phyloP scores from a whole-genome alignment of 2,888 invertebrate species.

The Zele albiditarsus region DNA sequence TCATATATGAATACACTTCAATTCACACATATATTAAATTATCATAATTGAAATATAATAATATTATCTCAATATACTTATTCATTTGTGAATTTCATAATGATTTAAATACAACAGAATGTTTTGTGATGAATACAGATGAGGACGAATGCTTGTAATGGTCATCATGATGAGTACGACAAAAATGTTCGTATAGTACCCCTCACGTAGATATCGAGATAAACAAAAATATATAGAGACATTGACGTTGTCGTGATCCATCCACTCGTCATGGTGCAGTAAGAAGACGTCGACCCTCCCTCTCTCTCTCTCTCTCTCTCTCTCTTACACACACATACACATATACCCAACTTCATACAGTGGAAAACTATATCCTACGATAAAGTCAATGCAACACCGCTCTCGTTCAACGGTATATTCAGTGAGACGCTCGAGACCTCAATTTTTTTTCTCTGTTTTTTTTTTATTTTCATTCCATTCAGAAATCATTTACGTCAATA shows the following conservation, averaged over 20 bases:
- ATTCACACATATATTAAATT: neutral
- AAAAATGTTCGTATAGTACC: neutral
- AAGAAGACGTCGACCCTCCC: slow-evolving; percentile 66
- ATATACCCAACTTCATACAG: slow-evolving; percentile 24
- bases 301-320: too few species aligned
- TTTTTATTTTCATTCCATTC: slow-evolving; percentile 6
- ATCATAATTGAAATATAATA: neutral
- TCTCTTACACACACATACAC: neutral
- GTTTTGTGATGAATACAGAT: too few species aligned
- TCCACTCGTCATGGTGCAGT: slow-evolving; percentile 64
- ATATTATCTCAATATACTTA: neutral
- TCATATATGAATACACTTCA: slow-evolving; percentile 7
- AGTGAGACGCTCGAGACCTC: slow-evolving; percentile 13
- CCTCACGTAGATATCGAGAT: neutral
- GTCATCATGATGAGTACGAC: neutral
- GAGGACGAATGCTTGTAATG: neutral
- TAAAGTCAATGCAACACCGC: slow-evolving; percentile 38
- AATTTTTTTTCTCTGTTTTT: slow-evolving; percentile 13
- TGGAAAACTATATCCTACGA: slow-evolving; percentile 52
- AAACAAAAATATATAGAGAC: neutral
- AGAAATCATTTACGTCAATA: neutral
- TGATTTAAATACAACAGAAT: neutral
- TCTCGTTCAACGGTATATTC: slow-evolving; percentile 16
- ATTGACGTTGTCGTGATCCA: slow-evolving; percentile 3
- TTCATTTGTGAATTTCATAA: neutral